A percentile compares a stretch with the other conserved stretches of the same genome.
These are phyloP conservation scores for Probosciger aterrimus DNA, from an alignment of 2,113 vertebrate species.

Conservation along the genomic window DNA sequence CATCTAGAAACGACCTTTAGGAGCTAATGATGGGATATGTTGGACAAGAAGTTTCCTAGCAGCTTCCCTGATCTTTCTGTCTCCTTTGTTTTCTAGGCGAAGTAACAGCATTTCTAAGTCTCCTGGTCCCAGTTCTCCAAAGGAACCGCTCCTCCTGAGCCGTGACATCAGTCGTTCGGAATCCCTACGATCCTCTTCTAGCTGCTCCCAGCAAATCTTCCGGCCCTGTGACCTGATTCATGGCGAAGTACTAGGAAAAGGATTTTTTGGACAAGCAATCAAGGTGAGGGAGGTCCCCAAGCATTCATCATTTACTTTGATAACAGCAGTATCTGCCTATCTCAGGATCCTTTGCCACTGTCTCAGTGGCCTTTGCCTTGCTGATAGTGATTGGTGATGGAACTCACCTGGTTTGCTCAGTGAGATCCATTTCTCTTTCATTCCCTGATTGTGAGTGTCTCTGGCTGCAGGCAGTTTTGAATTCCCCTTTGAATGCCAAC, in stretches of 20 bases:
- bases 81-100: slow-evolving; percentile 72
- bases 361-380: neutral
- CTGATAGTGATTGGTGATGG: neutral
- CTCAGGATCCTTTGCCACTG: neutral
- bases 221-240: slow-evolving; percentile 94
- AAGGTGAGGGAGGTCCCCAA: slow-evolving; percentile 78
- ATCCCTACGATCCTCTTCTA: slow-evolving; percentile 87
- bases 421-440: neutral
- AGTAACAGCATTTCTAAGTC: slow-evolving; percentile 96
- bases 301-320: neutral
- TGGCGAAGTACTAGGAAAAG: slow-evolving; percentile 92
- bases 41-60: neutral
- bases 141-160: slow-evolving; percentile 77
- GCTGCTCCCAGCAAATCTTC: slow-evolving; percentile 95
- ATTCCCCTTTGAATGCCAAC: neutral
- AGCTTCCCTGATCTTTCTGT: neutral
- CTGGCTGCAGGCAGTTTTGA: neutral
- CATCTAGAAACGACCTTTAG: neutral
- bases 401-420: neutral
- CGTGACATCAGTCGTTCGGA: slow-evolving; percentile 92
- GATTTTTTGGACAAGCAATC: slow-evolving; percentile 96
- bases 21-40: neutral
- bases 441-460: neutral
- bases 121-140: slow-evolving; percentile 87
- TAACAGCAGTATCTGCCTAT: neutral